These are phyloP conservation scores for Zaprionus nigranus DNA, from an alignment of 1,140 invertebrate species.

Conservation along the genomic window DNA sequence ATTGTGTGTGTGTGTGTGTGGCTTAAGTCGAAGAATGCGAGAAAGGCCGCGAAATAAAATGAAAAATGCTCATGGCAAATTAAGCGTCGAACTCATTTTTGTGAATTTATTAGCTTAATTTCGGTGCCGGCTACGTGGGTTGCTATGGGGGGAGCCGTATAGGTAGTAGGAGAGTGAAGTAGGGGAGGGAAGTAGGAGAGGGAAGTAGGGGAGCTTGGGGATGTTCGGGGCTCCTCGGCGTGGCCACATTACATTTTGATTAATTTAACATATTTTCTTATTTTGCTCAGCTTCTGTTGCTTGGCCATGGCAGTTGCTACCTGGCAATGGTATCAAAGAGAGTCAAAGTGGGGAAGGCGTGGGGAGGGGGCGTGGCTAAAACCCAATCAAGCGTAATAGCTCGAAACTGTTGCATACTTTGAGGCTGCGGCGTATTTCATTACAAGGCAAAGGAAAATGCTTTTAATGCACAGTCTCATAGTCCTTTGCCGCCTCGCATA, in stretches of 20 bases:
- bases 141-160: conserved; percentile 34
- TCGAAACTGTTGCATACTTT: conserved; percentile 59
- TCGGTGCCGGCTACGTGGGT: conserved; percentile 27
- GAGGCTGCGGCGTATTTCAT: conserved; percentile 27
- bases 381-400: conserved; percentile 76
- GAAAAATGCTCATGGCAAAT: conserved; percentile 82
- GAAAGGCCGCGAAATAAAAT: conserved; percentile 63
- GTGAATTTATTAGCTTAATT: conserved; percentile 81
- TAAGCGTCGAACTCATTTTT: conserved; percentile 81
- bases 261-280: conserved; percentile 67
- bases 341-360: background rate
- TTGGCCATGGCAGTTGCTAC: conserved; percentile 33
- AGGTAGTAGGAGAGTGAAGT: no score
- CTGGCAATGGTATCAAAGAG: conserved; percentile 28
- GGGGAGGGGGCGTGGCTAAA: conserved; percentile 32
- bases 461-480: conserved; percentile 33
- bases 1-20: background rate
- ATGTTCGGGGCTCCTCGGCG: background rate
- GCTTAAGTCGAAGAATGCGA: conserved; percentile 17
- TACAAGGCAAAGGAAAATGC: conserved; percentile 27
- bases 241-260: conserved; percentile 71
- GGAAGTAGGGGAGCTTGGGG: no score
- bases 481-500: background rate
- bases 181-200: no score
- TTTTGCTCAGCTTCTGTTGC: background rate